Conservation (phyloP, 64 coral and sea anemone genomes). For the Stichodactyla mertensii region DNA sequence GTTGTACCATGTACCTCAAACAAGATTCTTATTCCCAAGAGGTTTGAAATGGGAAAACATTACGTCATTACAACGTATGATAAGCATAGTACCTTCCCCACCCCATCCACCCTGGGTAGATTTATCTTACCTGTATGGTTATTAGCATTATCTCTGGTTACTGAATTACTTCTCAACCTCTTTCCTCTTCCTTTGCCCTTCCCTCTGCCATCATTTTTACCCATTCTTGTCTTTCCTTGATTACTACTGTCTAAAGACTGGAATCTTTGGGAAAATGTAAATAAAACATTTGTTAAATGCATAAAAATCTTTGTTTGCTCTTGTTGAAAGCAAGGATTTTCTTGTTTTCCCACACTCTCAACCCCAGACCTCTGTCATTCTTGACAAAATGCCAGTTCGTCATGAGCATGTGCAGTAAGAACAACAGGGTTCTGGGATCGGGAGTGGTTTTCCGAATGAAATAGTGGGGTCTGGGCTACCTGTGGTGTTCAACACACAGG, state of each 20-base stretch:
- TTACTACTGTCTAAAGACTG: slow-evolving; percentile 18
- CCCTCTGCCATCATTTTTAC: slow-evolving; percentile 2
- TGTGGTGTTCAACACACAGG: background rate
- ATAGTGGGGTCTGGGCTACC: background rate
- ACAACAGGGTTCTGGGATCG: no score
- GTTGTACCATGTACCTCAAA: no score
- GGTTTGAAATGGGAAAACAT: no score
- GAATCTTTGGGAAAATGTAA: slow-evolving; percentile 2
- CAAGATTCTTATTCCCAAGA: no score
- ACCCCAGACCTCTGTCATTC: no score
- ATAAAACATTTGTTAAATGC: background rate
- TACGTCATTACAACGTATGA: no score
- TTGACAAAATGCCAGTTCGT: no score
- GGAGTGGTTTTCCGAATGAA: no score
- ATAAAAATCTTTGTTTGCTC: background rate
- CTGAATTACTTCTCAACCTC: slow-evolving; percentile 15
- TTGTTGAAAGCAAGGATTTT: no score
- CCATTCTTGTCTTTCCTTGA: slow-evolving; percentile 10
- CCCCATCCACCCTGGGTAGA: background rate
- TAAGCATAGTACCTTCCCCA: background rate
- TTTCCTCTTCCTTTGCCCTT: slow-evolving; percentile 19
- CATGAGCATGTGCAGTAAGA: no score
- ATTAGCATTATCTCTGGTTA: slow-evolving; percentile 10
- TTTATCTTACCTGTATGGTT: slow-evolving; percentile 13
- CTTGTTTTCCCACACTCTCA: no score